These are phyloP conservation scores for Exocentrus adspersus DNA, from an alignment of 2,888 invertebrate genomes.

Conservation along the genomic window DNA sequence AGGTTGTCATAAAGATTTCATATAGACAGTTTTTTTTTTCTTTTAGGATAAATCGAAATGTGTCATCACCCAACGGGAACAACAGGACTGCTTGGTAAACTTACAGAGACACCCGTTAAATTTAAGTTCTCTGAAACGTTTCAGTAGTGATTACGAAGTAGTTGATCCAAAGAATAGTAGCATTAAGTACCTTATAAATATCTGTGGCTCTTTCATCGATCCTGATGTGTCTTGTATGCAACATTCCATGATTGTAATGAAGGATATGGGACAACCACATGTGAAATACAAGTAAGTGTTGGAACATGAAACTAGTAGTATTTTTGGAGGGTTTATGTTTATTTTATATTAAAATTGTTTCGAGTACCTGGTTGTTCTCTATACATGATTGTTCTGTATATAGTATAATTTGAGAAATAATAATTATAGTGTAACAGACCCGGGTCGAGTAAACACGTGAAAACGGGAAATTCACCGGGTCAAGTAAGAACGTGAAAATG, in stretches of 20 bases:
- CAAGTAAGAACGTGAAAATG: too few species aligned
- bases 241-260: conserved; percentile 23
- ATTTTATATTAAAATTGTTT: too few species aligned
- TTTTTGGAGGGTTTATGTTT: too few species aligned
- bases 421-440: too few species aligned
- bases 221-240: conserved; percentile 27
- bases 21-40: too few species aligned
- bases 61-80: not conserved
- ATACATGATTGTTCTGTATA: too few species aligned
- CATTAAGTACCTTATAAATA: conserved; percentile 27
- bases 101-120: not conserved
- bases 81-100: not conserved
- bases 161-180: conserved; percentile 1
- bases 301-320: too few species aligned
- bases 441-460: too few species aligned
- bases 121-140: not conserved
- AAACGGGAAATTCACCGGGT: too few species aligned
- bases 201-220: conserved; percentile 26
- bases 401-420: too few species aligned
- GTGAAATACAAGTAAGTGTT: conserved; percentile 26
- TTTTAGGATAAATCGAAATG: conserved; percentile 16
- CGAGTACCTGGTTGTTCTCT: too few species aligned
- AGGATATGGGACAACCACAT: conserved; percentile 20
- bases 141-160: conserved; percentile 4
- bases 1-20: too few species aligned